Evolutionary conservation across 2,888 invertebrate genomes (phyloP).

Genomic region (Empis livida): DNA sequence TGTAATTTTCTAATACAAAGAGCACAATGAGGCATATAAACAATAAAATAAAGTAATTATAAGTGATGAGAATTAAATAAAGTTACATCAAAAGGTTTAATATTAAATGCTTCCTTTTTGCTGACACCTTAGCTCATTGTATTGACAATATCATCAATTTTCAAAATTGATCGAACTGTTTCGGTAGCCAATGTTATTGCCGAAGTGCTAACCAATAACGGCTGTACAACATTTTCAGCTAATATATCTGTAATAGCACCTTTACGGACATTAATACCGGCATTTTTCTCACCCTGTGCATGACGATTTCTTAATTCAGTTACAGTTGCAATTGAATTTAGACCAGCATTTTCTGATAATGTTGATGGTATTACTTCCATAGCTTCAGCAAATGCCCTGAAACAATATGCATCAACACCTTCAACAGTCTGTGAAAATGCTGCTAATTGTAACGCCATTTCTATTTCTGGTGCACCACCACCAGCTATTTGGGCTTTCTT

Average conservation of each 20-base stretch:
- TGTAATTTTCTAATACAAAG: no score
- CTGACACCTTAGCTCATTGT: slow-evolving; percentile 21
- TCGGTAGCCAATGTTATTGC: slow-evolving; percentile 91
- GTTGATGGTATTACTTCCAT: slow-evolving; percentile 88
- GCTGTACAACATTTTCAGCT: slow-evolving; percentile 95
- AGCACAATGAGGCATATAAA: slow-evolving; percentile 9
- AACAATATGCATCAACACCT: slow-evolving; percentile 91
- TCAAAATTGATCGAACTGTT: slow-evolving; percentile 93
- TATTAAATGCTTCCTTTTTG: neutral
- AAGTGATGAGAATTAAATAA: slow-evolving; percentile 6
- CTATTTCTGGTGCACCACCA: slow-evolving; percentile 96
- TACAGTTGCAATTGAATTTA: slow-evolving; percentile 89
- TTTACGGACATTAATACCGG: slow-evolving; percentile 94
- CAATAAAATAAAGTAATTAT: slow-evolving; percentile 3
- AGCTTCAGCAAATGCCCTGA: slow-evolving; percentile 90
- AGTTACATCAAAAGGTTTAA: slow-evolving; percentile 4
- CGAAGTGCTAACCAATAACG: slow-evolving; percentile 85
- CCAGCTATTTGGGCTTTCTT: slow-evolving; percentile 86
- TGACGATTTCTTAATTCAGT: slow-evolving; percentile 93
- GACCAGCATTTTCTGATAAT: slow-evolving; percentile 73
- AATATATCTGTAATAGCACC: slow-evolving; percentile 94
- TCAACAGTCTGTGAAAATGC: slow-evolving; percentile 69
- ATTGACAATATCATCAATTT: slow-evolving; percentile 91
- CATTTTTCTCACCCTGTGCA: slow-evolving; percentile 69
- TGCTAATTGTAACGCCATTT: slow-evolving; percentile 73